phyloP scores from a whole-genome alignment of 2,797 vertebrate species.

The Pipistrellus pipistrellus region DNA sequence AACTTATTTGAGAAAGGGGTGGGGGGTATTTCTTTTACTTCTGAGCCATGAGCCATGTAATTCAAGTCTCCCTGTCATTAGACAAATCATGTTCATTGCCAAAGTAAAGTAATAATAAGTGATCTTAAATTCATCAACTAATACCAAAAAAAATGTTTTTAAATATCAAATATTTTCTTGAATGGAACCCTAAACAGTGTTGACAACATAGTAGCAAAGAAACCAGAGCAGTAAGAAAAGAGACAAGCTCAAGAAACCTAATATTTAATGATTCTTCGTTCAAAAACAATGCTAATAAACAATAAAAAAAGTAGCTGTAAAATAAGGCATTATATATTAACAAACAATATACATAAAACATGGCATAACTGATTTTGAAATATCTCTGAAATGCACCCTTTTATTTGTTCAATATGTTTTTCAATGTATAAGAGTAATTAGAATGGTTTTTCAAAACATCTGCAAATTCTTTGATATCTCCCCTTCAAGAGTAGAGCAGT shows the following conservation, averaged over 20 bases:
- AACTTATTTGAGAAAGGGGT: not conserved
- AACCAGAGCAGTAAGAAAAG: conserved; percentile 1
- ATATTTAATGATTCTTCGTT: not conserved
- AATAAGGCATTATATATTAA: not conserved
- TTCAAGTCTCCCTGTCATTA: not conserved
- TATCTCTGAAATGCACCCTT: not conserved
- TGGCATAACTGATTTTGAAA: not conserved
- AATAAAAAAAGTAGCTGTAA: not conserved
- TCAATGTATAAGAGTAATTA: not conserved
- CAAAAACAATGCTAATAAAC: not conserved
- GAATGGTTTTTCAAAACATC: not conserved
- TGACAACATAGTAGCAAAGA: not conserved
- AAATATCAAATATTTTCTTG: not conserved
- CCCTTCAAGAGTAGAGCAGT: not conserved
- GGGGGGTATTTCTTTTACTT: not conserved
- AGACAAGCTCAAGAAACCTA: not conserved
- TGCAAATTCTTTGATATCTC: not conserved
- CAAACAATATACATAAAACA: not conserved
- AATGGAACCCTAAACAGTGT: not conserved
- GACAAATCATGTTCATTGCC: not conserved
- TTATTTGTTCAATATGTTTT: not conserved
- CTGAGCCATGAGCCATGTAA: not conserved
- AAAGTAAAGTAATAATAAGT: not conserved
- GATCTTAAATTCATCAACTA: not conserved
- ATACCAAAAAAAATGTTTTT: not conserved